Base-by-base conservation (phyloP, 37 sponge, comb jelly and placozoan species). In the Aplysina aerophoba region DNA sequence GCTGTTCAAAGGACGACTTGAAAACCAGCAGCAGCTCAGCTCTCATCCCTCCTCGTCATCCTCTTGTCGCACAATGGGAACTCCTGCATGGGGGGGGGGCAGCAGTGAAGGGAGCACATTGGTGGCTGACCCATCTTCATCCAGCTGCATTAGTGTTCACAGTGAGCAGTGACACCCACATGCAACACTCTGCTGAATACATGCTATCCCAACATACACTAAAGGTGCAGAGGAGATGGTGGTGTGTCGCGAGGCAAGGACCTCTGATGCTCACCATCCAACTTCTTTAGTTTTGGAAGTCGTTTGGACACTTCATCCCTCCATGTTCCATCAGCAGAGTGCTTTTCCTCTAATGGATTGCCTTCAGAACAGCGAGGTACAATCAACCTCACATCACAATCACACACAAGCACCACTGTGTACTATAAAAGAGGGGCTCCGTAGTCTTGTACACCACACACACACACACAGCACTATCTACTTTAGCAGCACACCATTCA, bases 331-430 rank as follows among this genome's bases (percentile, higher is more conserved):
- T 98, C 99, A 54, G 84, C 53, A 15, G 88, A 82, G 85, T 96
- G 95, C 62, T 96, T 98, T 87, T 98, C 99, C 62, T 96, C 93
- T n/a, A 98, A 77, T 15, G 99, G 99, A 82, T 98, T 98, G 55
- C 93, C 93, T 93, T 56, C 0, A 55, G 12, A 30, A 62, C n/a
- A 65, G 59, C 58, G 55, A 62, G 22, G 35, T 67, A 27, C 22
- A 67, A 27, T 67, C 15, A 67, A n/a, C 15, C n/a, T 16, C n/a
- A n/a, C n/a, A n/a, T n/a, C n/a, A 44, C 50, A 44, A 44, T 8
- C 50, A 11, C 50, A 8, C 3, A 44, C 50, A 3, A 44, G 8
- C 50, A 44, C 50, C 50, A 44, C 50, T 44, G 8, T 44, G 50
- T 3, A 44, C 3, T 8, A 8, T 8, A 3, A 44, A 44, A 11